These are phyloP conservation scores for Nymphicus hollandicus DNA, from an alignment of 2,113 vertebrate genomes.

Conservation along the genomic window DNA sequence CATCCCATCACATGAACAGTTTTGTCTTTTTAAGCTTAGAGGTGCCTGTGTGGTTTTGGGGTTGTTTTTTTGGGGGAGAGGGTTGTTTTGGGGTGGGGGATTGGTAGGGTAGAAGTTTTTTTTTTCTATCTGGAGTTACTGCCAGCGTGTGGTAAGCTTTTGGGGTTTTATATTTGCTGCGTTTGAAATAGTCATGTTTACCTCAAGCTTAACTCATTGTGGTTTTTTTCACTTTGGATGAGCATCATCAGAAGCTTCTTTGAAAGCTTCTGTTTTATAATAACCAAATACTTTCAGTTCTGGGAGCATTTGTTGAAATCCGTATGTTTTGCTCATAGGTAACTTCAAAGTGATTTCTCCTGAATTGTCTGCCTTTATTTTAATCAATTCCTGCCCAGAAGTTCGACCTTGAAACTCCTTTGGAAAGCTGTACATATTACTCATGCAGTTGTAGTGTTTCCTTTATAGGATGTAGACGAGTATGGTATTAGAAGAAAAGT, in stretches of 20 bases:
- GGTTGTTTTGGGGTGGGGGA: background rate
- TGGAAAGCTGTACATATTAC: background rate
- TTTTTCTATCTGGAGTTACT: background rate
- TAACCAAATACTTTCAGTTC: background rate
- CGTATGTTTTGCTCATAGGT: background rate
- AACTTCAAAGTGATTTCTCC: background rate
- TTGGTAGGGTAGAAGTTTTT: background rate
- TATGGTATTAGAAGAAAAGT: background rate
- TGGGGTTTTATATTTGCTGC: background rate
- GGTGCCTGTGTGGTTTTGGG: background rate
- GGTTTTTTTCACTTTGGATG: background rate
- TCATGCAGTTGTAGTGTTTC: background rate
- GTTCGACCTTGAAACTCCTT: background rate
- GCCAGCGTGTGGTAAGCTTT: background rate
- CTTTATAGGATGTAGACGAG: background rate
- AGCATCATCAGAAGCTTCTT: background rate
- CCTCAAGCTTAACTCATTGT: background rate
- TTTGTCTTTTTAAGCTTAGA: background rate
- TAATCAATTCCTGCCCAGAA: background rate
- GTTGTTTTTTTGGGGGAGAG: accelerated
- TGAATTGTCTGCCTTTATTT: background rate
- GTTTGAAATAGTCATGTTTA: background rate
- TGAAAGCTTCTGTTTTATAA: background rate
- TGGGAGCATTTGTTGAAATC: background rate
- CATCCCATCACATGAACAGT: background rate